A percentile compares a stretch with the other conserved stretches of the same genome.
phyloP scores from a whole-genome alignment of 64 coral and sea anemone genomes.

The Pachyseris speciosa region DNA sequence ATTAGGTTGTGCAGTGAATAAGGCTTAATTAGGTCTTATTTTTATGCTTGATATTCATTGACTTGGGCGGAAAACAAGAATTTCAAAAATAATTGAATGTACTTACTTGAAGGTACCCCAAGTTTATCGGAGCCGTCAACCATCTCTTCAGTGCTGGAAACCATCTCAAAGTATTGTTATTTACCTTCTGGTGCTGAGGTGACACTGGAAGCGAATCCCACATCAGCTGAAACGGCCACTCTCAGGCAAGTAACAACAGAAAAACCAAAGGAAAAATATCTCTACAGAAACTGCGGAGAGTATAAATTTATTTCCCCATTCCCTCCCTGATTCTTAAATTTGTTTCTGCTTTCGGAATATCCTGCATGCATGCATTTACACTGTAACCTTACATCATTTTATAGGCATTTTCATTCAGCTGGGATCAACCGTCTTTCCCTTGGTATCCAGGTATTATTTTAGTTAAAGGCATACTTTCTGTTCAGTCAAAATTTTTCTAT shows the following conservation, averaged over 20 bases:
- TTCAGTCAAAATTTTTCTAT: no score
- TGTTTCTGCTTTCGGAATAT: no score
- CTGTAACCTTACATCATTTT: neutral
- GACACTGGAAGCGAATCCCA: slow-evolving; percentile 85
- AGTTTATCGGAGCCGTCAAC: slow-evolving; percentile 77
- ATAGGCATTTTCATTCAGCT: slow-evolving; percentile 70
- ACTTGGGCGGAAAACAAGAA: no score
- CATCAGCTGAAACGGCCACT: slow-evolving; percentile 71
- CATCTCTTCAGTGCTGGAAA: slow-evolving; percentile 68
- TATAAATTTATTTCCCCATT: no score
- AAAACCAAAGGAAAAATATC: no score
- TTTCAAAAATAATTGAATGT: no score
- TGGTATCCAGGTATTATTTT: slow-evolving; percentile 84
- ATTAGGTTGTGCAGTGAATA: no score
- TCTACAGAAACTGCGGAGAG: no score
- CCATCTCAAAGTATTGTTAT: slow-evolving; percentile 26
- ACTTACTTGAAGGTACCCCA: slow-evolving; percentile 61
- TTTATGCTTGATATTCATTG: no score
- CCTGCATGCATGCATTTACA: neutral
- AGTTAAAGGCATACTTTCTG: no score
- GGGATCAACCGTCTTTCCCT: slow-evolving; percentile 87
- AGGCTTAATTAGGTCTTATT: no score
- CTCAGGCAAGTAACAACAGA: slow-evolving; percentile 51
- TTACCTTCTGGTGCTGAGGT: slow-evolving; percentile 57
- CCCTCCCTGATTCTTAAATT: no score